phyloP scores from a whole-genome alignment of 2,888 invertebrate species.

The Polydrusus tereticollis region DNA sequence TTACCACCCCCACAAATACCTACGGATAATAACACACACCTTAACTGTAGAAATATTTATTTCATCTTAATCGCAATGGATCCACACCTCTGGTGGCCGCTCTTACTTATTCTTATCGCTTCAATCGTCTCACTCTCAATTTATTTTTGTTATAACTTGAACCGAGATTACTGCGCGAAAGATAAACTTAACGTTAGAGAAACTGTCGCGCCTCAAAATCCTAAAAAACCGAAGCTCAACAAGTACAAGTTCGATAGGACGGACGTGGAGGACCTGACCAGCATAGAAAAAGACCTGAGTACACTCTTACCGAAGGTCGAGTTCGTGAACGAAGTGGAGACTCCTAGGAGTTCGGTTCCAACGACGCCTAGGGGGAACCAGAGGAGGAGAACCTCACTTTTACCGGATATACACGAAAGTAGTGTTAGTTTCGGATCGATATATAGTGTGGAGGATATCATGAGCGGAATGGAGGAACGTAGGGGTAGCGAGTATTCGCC shows the following conservation, averaged over 20 bases:
- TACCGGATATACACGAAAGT: conserved; percentile 48
- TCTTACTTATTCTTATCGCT: conserved; percentile 43
- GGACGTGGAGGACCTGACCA: conserved; percentile 52
- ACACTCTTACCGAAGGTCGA: conserved; percentile 35
- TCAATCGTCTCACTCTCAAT: conserved; percentile 48
- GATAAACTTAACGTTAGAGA: background rate
- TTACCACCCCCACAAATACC: background rate
- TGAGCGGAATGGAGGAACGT: conserved; percentile 29
- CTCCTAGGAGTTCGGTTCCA: background rate
- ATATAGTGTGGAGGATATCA: conserved; percentile 41
- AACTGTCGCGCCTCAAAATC: background rate
- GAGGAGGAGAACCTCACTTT: conserved; percentile 33
- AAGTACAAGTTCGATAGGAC: conserved; percentile 44
- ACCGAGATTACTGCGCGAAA: background rate
- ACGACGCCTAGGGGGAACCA: background rate
- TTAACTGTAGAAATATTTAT: conserved; percentile 27
- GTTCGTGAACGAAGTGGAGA: conserved; percentile 47
- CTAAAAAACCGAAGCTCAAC: conserved; percentile 21
- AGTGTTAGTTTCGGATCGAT: conserved; percentile 14
- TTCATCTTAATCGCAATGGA: conserved; percentile 47
- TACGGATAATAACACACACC: background rate
- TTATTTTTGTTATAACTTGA: conserved; percentile 44
- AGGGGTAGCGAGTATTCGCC: conserved; percentile 22
- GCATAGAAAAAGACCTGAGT: conserved; percentile 44
- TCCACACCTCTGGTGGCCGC: conserved; percentile 50